Conservation (phyloP, 1,140 invertebrate species). For the Anastatus disparis region DNA sequence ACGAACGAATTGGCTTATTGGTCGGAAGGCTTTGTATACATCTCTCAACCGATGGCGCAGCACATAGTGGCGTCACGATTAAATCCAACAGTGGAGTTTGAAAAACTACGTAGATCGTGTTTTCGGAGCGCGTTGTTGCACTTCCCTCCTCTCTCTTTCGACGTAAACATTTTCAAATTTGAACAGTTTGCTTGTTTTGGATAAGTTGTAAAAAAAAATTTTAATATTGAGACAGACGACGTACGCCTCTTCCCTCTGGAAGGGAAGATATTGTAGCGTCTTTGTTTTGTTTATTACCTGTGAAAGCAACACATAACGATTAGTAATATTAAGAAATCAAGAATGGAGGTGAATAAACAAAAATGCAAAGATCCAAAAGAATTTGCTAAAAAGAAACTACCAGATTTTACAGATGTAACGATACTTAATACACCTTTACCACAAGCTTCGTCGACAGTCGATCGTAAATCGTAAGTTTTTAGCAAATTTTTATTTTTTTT, state of each 20-base stretch:
- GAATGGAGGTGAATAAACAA: slow-evolving; percentile 24
- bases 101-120: slow-evolving; percentile 13
- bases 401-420: slow-evolving; percentile 48
- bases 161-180: slow-evolving; percentile 17
- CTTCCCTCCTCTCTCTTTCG: background rate
- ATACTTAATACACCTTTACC: slow-evolving; percentile 54
- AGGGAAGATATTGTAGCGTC: background rate
- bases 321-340: background rate
- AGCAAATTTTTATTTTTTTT: background rate
- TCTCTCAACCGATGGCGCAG: background rate
- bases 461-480: slow-evolving; percentile 48
- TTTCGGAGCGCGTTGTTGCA: background rate
- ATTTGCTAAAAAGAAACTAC: background rate
- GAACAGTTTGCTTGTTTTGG: background rate
- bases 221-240: too few relatives aligned
- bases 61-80: background rate
- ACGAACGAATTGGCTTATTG: background rate
- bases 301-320: too few relatives aligned
- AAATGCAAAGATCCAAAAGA: background rate
- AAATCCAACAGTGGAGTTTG: background rate
- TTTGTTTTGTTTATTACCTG: background rate
- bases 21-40: too few relatives aligned
- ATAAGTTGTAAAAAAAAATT: background rate
- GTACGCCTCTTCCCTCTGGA: background rate
- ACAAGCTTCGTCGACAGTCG: slow-evolving; percentile 58